These are phyloP conservation scores for Cetoscarus ocellatus DNA, from an alignment of 2,797 vertebrate genomes.

Conservation along the genomic window DNA sequence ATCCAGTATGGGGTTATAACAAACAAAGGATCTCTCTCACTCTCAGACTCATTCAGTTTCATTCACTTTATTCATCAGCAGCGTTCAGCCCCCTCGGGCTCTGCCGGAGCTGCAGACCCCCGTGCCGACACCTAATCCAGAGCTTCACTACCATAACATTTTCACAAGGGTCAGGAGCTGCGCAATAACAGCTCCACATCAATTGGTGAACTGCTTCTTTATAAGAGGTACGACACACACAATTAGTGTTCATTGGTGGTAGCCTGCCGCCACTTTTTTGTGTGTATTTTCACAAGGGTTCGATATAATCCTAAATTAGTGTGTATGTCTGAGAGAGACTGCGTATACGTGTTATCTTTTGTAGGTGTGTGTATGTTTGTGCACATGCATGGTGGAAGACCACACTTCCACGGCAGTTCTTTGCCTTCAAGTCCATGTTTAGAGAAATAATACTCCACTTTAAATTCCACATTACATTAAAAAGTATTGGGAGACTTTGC, in stretches of 20 bases:
- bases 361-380: constrained; percentile 5
- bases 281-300: constrained; percentile 72
- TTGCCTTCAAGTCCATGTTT: neutral
- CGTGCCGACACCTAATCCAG: constrained; percentile 78
- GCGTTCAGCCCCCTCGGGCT: constrained; percentile 5
- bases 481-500: no score
- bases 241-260: constrained; percentile 73
- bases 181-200: constrained; percentile 76
- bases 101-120: constrained; percentile 39
- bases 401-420: neutral
- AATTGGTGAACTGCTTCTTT: constrained; percentile 80
- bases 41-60: neutral
- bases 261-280: constrained; percentile 53
- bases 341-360: constrained; percentile 4
- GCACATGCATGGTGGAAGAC: neutral
- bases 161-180: constrained; percentile 77
- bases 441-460: no score
- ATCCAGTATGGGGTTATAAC: neutral
- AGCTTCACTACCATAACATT: constrained; percentile 82
- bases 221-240: constrained; percentile 79
- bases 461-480: no score
- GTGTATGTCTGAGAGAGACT: constrained; percentile 32
- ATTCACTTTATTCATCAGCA: constrained; percentile 35
- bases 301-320: constrained; percentile 57
- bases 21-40: constrained; percentile 2